Evolutionary conservation across 2,797 vertebrate genomes (phyloP).

Genomic region (Todus mexicanus): DNA sequence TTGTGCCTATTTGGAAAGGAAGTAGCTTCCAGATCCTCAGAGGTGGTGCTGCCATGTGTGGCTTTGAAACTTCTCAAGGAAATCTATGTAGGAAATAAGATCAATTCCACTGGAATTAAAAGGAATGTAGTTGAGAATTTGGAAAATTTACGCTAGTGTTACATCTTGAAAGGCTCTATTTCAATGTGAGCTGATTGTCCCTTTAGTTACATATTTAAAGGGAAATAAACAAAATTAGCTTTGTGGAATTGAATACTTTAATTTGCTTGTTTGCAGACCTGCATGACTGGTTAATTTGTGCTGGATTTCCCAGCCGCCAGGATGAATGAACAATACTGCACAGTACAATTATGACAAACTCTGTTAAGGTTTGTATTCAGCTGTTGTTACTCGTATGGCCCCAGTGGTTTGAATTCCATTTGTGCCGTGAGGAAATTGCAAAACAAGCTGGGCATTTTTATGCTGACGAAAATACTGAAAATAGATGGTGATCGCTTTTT

Average conservation of each 20-base stretch:
- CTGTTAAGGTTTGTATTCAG: background rate
- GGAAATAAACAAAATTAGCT: background rate
- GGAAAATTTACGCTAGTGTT: background rate
- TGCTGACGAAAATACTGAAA: conserved; percentile 26
- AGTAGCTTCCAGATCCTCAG: background rate
- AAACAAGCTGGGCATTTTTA: conserved; percentile 34
- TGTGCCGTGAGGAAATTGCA: background rate
- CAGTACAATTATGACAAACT: conserved; percentile 26
- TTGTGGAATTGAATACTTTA: background rate
- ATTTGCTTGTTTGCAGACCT: conserved; percentile 10
- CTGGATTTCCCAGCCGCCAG: conserved; percentile 1
- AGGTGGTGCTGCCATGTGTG: background rate
- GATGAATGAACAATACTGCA: background rate
- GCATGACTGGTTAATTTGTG: background rate
- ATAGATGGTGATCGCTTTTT: background rate
- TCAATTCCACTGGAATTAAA: background rate
- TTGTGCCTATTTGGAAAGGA: background rate
- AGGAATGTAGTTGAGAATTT: background rate
- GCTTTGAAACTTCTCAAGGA: background rate
- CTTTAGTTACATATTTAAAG: background rate
- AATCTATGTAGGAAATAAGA: background rate
- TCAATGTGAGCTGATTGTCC: background rate
- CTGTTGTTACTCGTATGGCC: background rate
- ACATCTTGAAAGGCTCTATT: background rate
- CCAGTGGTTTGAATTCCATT: conserved; percentile 12